A percentile compares a stretch with the other conserved stretches of the same genome.
phyloP scores from a whole-genome alignment of 2,888 invertebrate species.

The Drosophila neonasuta region DNA sequence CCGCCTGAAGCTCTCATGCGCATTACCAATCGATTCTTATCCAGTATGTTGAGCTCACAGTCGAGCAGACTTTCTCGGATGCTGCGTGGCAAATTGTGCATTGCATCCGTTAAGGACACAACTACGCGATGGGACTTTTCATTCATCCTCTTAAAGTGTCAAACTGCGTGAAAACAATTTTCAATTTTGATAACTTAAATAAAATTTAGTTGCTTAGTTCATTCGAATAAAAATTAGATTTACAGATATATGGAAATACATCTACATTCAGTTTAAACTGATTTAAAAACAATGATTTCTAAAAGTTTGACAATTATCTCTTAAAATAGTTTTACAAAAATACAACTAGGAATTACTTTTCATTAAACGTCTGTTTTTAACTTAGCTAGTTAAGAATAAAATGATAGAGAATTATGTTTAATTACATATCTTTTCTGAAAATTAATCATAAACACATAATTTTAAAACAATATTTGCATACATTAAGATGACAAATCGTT shows the following conservation, averaged over 20 bases:
- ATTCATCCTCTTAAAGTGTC: constrained; percentile 24
- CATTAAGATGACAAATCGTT: too few species aligned
- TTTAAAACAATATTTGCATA: too few species aligned
- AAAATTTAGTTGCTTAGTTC: background rate
- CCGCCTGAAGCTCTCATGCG: constrained; percentile 13
- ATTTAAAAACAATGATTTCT: too few species aligned
- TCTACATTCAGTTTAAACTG: background rate
- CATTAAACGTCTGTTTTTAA: too few species aligned
- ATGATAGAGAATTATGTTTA: background rate
- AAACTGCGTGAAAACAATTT: constrained; percentile 2
- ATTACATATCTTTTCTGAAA: background rate
- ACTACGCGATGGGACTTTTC: constrained; percentile 57
- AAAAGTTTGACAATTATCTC: too few species aligned
- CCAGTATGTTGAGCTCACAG: constrained; percentile 51
- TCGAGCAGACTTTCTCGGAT: constrained; percentile 26
- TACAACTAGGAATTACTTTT: too few species aligned
- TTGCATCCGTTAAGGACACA: constrained; percentile 54
- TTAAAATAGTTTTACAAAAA: too few species aligned
- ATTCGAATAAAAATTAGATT: background rate
- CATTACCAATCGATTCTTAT: constrained; percentile 48
- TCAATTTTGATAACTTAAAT: constrained; percentile 15
- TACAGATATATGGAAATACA: background rate
- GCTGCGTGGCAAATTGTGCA: constrained; percentile 23
- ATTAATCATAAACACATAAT: too few species aligned
- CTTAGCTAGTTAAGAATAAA: too few species aligned